Base-by-base conservation (phyloP, 2,888 invertebrate species). In the Malachius bipustulatus region DNA sequence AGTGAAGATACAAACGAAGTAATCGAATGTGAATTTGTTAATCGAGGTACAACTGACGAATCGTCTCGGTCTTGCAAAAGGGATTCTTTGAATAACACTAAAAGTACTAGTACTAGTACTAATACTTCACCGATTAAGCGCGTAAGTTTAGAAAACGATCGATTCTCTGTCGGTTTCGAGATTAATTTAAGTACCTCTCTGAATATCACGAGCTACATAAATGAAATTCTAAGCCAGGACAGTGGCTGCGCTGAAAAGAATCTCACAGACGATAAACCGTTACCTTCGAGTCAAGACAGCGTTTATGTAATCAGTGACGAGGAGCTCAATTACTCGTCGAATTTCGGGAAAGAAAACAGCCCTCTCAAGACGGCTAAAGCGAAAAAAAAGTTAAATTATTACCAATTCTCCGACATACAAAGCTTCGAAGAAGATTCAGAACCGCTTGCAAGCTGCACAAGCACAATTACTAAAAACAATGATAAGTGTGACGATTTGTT, bases 261-360 rank as follows among this genome's bases (percentile, higher is more conserved):
- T 13, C 16, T 19, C 30, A 32, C 29, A 31, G 26, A 12, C 29
- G 24, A 19, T 19, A 19, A 8, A 8, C 6, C n/a, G 6, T 19
- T 19, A 19, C 24, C 24, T n/a, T 9, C 9, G 8, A 13, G 36
- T 24, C 43, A 47, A 42, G 49, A 47, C 33, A 49, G 48, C 30
- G 53, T 55, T 26, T 52, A 59, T 40, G 24, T 19, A 19, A 59
- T 71, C 39, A 69, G 67, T 28, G 75, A 77, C 49, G 71, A 71
- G 45, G 77, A 77, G 61, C 57, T 77, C 13, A 71, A 77, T 49
- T 76, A 77, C 58, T 77, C 77, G 1, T 24, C 12, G 14, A 6
- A 28, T 24, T 9, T 31, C 15, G 15, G 16, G 13, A n/a, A n/a
- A n/a, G n/a, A n/a, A n/a, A 35, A n/a, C 8, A 14, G 14, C 3